Percentiles rank a stretch among this genome's conserved stretches.
phyloP scores from a whole-genome alignment of 1,140 invertebrate genomes.

The Dryas iulia region DNA sequence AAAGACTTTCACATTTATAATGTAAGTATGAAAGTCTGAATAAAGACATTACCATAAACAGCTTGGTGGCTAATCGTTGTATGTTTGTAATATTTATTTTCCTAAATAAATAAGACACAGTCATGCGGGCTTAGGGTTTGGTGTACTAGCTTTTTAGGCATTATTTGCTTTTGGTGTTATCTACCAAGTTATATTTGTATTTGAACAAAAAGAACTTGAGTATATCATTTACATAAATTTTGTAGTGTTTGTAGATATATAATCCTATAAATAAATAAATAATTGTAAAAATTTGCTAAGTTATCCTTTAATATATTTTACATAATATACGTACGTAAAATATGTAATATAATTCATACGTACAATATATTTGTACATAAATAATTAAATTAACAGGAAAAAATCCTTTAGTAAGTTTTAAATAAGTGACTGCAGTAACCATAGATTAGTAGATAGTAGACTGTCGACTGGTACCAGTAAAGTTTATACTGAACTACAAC shows the following conservation, averaged over 20 bases:
- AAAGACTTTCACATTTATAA: no score
- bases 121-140: neutral
- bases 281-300: no score
- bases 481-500: neutral
- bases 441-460: neutral
- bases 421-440: no score
- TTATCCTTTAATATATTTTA: no score
- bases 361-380: no score
- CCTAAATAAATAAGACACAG: neutral
- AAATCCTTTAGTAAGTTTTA: neutral
- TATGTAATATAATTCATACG: no score
- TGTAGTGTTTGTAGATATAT: no score
- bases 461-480: neutral
- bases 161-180: neutral
- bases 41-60: no score
- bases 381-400: no score
- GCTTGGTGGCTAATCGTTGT: neutral
- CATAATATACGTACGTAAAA: no score
- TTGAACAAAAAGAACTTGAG: neutral
- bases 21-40: no score
- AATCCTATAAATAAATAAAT: no score
- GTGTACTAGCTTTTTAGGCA: neutral
- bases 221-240: neutral
- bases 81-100: neutral
- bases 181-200: neutral